Evolutionary conservation across 1,140 invertebrate genomes (phyloP).

Genomic region (Drosophila parabipectinata): DNA sequence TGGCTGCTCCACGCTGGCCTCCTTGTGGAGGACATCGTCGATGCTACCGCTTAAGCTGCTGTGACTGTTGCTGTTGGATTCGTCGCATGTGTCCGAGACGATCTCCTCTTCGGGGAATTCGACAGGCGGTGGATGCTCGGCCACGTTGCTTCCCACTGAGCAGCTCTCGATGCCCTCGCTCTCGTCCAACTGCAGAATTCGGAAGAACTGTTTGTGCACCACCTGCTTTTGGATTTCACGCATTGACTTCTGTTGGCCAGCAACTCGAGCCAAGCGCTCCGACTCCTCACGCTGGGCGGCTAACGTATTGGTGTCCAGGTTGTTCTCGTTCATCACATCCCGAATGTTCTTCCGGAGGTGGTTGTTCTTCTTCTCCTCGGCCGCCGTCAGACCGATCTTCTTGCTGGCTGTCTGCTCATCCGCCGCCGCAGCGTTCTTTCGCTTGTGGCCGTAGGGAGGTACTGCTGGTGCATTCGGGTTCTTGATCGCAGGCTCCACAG

Average conservation of each 20-base stretch:
- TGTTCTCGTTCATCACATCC: constrained; percentile 96
- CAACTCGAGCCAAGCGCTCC: constrained; percentile 92
- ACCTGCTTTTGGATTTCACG: constrained; percentile 86
- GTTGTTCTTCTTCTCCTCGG: constrained; percentile 86
- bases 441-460: constrained; percentile 44
- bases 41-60: constrained; percentile 66
- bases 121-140: constrained; percentile 34
- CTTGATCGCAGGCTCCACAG: not conserved
- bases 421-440: constrained; percentile 28
- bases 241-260: constrained; percentile 92
- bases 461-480: constrained; percentile 15
- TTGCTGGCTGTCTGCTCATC: constrained; percentile 38
- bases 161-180: constrained; percentile 51
- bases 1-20: constrained; percentile 49
- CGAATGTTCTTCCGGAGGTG: constrained; percentile 93
- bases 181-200: constrained; percentile 84
- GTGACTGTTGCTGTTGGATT: constrained; percentile 58
- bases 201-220: constrained; percentile 84
- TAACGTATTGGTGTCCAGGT: constrained; percentile 95
- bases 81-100: constrained; percentile 67
- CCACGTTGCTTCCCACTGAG: constrained; percentile 26
- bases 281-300: constrained; percentile 96
- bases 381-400: constrained; percentile 40
- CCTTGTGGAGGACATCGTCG: constrained; percentile 83
- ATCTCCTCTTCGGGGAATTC: constrained; percentile 64